A percentile compares a stretch with the other conserved stretches of the same genome.
phyloP scores from a whole-genome alignment of 2,888 invertebrate genomes.

The Tinea pellionella region DNA sequence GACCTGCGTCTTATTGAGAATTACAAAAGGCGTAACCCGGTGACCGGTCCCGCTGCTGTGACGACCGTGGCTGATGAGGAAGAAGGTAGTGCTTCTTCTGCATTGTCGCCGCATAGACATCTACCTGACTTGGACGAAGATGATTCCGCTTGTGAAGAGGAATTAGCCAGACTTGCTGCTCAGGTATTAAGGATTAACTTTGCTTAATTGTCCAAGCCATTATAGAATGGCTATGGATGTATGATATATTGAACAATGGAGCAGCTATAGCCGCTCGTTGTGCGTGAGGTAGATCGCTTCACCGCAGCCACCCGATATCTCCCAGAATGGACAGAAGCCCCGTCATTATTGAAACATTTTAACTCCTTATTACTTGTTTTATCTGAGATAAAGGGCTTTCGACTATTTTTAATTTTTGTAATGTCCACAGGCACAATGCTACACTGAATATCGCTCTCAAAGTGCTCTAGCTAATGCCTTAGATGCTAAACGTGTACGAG shows the following conservation, averaged over 20 bases:
- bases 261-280: too few species aligned
- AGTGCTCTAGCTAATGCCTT: constrained; percentile 22
- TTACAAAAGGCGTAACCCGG: constrained; percentile 44
- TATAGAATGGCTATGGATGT: too few species aligned
- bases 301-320: too few species aligned
- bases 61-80: constrained; percentile 72
- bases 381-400: too few species aligned
- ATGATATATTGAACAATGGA: too few species aligned
- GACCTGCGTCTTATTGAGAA: constrained; percentile 69
- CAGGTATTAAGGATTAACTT: constrained; percentile 46
- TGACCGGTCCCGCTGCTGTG: constrained; percentile 14
- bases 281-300: too few species aligned
- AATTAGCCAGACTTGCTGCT: constrained; percentile 80
- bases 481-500: constrained; percentile 17
- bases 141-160: constrained; percentile 89
- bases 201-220: too few species aligned
- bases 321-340: too few species aligned
- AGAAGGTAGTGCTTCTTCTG: constrained; percentile 92
- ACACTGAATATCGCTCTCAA: constrained; percentile 37
- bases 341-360: too few species aligned
- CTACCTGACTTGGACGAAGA: constrained; percentile 93
- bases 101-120: constrained; percentile 92
- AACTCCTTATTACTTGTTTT: too few species aligned
- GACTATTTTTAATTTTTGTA: too few species aligned
- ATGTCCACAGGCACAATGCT: constrained; percentile 39